Evolutionary conservation across 2,888 invertebrate species (phyloP).

Genomic region (Megalurothrips usitatus): DNA sequence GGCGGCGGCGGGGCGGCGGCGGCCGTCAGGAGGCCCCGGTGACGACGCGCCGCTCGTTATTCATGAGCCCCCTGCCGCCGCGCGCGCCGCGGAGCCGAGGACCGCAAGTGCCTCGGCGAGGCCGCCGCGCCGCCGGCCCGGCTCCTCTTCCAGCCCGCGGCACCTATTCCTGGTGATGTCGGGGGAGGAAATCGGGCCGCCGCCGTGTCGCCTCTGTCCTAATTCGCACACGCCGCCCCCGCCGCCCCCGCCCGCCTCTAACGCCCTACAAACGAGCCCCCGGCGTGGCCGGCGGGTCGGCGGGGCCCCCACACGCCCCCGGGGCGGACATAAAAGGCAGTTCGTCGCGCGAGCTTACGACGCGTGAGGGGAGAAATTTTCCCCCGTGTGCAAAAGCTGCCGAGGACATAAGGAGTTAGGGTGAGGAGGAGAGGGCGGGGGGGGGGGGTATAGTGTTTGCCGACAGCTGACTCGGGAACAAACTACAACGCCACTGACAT

Average conservation of each 20-base stretch:
- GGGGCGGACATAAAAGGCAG: neutral
- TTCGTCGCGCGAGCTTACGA: neutral
- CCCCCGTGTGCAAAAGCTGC: neutral
- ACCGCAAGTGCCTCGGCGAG: neutral
- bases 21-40: neutral
- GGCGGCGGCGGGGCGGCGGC: neutral
- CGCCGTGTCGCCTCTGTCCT: neutral
- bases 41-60: too few species aligned
- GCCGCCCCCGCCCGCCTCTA: neutral
- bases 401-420: neutral
- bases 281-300: neutral
- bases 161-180: too few species aligned
- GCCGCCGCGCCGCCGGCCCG: neutral
- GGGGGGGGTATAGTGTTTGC: neutral
- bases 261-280: neutral
- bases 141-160: too few species aligned
- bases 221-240: too few species aligned
- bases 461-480: neutral
- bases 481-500: neutral
- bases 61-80: neutral
- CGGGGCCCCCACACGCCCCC: neutral
- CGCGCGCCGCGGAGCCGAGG: neutral
- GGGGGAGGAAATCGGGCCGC: too few species aligned
- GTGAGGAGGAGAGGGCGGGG: neutral
- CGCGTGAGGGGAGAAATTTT: neutral